phyloP scores from a whole-genome alignment of 2,888 invertebrate species.

The Dorcus hopei region DNA sequence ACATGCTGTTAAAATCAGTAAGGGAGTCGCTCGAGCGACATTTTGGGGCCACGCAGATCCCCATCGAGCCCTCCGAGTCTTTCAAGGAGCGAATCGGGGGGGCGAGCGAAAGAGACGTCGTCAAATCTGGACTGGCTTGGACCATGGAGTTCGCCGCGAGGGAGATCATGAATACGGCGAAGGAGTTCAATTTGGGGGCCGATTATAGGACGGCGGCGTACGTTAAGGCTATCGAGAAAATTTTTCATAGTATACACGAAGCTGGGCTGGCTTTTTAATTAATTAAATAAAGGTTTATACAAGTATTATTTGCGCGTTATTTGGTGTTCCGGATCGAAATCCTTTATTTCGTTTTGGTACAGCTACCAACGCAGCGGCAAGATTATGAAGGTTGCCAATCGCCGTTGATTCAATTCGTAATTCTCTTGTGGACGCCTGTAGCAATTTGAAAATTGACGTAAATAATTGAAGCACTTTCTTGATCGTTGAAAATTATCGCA shows the following conservation, averaged over 20 bases:
- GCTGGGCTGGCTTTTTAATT: constrained; percentile 52
- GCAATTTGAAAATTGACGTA: too few relatives aligned
- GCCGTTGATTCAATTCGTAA: too few relatives aligned
- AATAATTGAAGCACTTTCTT: too few relatives aligned
- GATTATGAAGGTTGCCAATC: too few relatives aligned
- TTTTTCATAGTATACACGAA: constrained; percentile 24
- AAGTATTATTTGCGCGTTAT: too few relatives aligned
- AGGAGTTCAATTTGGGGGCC: constrained; percentile 65
- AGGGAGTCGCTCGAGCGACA: constrained; percentile 53
- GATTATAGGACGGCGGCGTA: constrained; percentile 27
- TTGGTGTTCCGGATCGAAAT: too few relatives aligned
- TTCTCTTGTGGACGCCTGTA: too few relatives aligned
- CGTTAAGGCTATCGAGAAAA: constrained; percentile 26
- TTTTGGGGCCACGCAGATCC: constrained; percentile 27
- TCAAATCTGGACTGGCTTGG: constrained; percentile 79
- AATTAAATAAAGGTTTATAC: too few relatives aligned
- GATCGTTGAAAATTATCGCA: too few relatives aligned
- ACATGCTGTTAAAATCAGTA: constrained; percentile 64
- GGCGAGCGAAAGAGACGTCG: constrained; percentile 81
- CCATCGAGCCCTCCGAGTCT: constrained; percentile 60
- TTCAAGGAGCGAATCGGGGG: constrained; percentile 70
- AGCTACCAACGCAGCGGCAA: too few relatives aligned
- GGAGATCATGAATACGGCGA: constrained; percentile 64
- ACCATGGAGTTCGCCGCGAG: constrained; percentile 74
- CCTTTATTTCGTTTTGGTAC: too few relatives aligned